These are phyloP conservation scores for Linyphia triangularis DNA, from an alignment of 2,888 invertebrate genomes.

Conservation along the genomic window DNA sequence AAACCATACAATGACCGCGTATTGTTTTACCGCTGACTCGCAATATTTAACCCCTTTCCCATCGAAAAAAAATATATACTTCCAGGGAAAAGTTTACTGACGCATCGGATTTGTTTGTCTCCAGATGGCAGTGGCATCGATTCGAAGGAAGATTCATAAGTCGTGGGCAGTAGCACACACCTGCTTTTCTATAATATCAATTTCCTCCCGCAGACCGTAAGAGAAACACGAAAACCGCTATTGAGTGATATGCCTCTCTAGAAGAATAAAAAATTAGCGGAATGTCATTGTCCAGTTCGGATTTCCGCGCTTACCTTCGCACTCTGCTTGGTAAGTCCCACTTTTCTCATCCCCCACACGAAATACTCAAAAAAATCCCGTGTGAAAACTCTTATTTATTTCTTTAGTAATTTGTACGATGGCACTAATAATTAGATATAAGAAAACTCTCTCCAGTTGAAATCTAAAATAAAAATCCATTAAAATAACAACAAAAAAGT, in stretches of 20 bases:
- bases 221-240: neutral
- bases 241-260: neutral
- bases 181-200: slow-evolving; percentile 15
- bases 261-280: neutral
- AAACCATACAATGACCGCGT: neutral
- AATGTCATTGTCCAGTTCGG: slow-evolving; percentile 41
- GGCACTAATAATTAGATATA: no score
- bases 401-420: no score
- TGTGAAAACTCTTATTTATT: no score
- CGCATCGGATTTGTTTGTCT: slow-evolving; percentile 7
- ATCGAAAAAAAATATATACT: neutral
- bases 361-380: no score
- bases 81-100: neutral
- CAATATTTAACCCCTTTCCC: no score
- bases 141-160: neutral
- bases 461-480: no score
- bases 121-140: slow-evolving; percentile 17
- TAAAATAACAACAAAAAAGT: no score
- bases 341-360: neutral
- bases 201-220: neutral
- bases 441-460: no score
- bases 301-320: slow-evolving; percentile 39
- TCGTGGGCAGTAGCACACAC: slow-evolving; percentile 13
- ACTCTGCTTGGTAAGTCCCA: slow-evolving; percentile 50
- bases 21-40: neutral